A percentile compares a stretch with the other conserved stretches of the same genome.
These are phyloP conservation scores for Samia ricini DNA, from an alignment of 1,140 invertebrate species.

Conservation along the genomic window DNA sequence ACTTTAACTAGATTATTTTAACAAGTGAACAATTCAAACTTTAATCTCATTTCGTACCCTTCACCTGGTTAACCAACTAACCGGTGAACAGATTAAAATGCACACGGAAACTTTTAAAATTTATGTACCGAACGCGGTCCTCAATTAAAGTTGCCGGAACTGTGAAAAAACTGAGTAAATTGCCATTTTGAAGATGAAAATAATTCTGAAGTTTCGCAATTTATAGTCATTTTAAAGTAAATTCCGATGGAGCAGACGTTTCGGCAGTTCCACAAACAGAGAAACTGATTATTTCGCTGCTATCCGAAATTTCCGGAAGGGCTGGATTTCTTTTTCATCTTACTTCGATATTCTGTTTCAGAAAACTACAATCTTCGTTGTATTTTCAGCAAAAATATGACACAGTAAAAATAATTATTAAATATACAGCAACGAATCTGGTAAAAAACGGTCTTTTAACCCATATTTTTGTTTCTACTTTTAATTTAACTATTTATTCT, in stretches of 20 bases:
- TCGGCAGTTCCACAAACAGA: conserved; percentile 17
- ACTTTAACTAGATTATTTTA: conserved; percentile 27
- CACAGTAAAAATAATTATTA: no score
- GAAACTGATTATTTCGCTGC: conserved; percentile 37
- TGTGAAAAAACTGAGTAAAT: conserved; percentile 63
- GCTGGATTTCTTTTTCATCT: no score
- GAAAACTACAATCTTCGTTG: no score
- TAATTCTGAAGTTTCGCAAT: conserved; percentile 65
- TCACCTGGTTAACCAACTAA: conserved; percentile 51
- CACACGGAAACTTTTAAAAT: conserved; percentile 70
- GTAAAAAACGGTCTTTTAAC: no score
- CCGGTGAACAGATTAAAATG: conserved; percentile 71
- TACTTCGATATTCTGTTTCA: background rate
- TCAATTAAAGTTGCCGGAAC: conserved; percentile 64
- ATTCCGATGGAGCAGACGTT: conserved; percentile 54
- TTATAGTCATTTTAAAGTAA: conserved; percentile 61
- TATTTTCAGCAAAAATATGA: no score
- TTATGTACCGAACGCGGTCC: conserved; percentile 68
- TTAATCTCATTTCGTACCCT: conserved; percentile 63
- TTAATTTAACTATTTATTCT: no score
- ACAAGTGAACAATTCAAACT: conserved; percentile 38
- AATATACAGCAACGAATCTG: no score
- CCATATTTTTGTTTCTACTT: no score
- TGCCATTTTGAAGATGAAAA: conserved; percentile 50
- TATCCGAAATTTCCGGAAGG: background rate